A percentile compares a stretch with the other conserved stretches of the same genome.
Conservation (phyloP, 2,888 invertebrate genomes). For the Cheilosia urbana region DNA sequence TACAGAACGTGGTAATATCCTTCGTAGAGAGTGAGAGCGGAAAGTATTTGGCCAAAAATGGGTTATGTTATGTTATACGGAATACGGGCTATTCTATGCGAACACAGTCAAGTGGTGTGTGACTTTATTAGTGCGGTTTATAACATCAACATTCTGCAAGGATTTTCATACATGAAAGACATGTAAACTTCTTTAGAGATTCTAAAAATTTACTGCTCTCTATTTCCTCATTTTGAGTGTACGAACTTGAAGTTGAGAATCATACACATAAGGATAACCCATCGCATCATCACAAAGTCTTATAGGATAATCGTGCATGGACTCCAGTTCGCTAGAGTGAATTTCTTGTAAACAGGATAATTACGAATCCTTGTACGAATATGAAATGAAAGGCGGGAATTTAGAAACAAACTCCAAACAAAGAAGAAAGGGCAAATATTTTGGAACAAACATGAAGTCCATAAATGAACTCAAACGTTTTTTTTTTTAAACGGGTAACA, state of each 20-base stretch:
- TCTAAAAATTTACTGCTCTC: conserved; percentile 10
- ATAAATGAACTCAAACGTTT: too few relatives aligned
- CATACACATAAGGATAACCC: conserved; percentile 11
- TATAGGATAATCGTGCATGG: conserved; percentile 7
- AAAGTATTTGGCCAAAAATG: conserved; percentile 55
- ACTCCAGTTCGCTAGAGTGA: conserved; percentile 10
- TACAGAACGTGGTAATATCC: conserved; percentile 46
- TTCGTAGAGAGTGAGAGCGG: conserved; percentile 43
- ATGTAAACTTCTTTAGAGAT: conserved; percentile 4
- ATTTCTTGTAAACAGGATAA: conserved; percentile 50
- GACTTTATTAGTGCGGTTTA: conserved; percentile 35
- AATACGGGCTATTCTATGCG: background rate
- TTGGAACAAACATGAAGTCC: background rate
- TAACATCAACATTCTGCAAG: background rate
- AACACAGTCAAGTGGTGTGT: conserved; percentile 45
- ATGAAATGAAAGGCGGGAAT: too few relatives aligned
- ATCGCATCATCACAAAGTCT: conserved; percentile 1
- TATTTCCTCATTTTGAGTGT: conserved; percentile 51
- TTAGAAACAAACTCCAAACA: background rate
- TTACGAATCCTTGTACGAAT: conserved; percentile 9
- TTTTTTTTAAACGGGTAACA: too few relatives aligned
- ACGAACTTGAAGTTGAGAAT: conserved; percentile 12
- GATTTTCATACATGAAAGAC: conserved; percentile 1
- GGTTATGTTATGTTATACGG: conserved; percentile 17
- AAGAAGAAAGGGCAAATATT: background rate